Evolutionary conservation across 2,888 invertebrate species (phyloP).

Genomic region (Ypsolopha sequella): DNA sequence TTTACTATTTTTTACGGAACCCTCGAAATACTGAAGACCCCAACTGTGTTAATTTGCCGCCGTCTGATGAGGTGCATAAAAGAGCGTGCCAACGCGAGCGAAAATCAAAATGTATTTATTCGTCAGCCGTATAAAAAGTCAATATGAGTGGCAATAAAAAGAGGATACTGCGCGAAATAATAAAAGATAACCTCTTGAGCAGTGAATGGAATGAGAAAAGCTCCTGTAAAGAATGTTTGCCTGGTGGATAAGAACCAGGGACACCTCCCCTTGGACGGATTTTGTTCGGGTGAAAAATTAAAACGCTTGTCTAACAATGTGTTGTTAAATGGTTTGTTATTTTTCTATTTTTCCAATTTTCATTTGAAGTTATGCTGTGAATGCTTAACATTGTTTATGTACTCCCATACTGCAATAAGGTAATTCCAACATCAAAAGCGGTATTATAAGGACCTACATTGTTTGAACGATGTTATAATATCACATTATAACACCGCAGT

Average conservation of each 20-base stretch:
- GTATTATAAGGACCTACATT: too few species aligned
- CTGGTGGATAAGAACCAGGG: conserved; percentile 65
- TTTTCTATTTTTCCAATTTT: too few species aligned
- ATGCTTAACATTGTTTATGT: too few species aligned
- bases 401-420: too few species aligned
- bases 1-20: conserved; percentile 21
- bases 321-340: not conserved
- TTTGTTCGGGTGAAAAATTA: conserved; percentile 41
- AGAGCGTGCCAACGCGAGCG: conserved; percentile 41
- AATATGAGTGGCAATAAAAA: conserved; percentile 67
- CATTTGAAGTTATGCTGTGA: too few species aligned
- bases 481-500: too few species aligned
- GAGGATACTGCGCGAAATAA: conserved; percentile 60
- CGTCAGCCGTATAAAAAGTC: conserved; percentile 64
- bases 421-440: too few species aligned
- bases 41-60: conserved; percentile 50
- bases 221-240: conserved; percentile 68
- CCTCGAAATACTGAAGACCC: conserved; percentile 21
- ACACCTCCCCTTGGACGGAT: conserved; percentile 45
- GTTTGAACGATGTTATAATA: too few species aligned
- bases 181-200: conserved; percentile 64
- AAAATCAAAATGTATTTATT: conserved; percentile 71
- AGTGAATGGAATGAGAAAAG: conserved; percentile 61
- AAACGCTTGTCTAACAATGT: conserved; percentile 14
- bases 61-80: conserved; percentile 52